A percentile compares a stretch with the other conserved stretches of the same genome.
phyloP scores from a whole-genome alignment of 2,113 vertebrate genomes.

The Vidua macroura region DNA sequence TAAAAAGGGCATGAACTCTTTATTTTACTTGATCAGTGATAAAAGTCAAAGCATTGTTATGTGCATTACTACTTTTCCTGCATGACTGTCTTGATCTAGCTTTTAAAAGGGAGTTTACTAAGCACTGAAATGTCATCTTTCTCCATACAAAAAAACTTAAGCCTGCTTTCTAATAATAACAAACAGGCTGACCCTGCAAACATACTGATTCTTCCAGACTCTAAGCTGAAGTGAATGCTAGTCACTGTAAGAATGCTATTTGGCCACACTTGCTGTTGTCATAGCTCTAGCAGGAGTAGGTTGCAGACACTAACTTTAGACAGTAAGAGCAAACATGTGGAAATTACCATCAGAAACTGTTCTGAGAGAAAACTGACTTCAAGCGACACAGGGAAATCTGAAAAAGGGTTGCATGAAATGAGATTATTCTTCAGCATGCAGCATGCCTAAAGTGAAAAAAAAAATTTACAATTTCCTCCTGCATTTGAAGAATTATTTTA shows the following conservation, averaged over 20 bases:
- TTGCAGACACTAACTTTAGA: not conserved
- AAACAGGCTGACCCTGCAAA: not conserved
- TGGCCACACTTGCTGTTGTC: not conserved
- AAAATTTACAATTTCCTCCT: not conserved
- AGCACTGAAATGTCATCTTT: not conserved
- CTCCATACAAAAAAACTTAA: not conserved
- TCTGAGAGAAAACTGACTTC: not conserved
- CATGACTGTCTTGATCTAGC: not conserved
- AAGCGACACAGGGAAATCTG: not conserved
- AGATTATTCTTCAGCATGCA: not conserved
- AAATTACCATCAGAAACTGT: not conserved
- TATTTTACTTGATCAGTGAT: not conserved
- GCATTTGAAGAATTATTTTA: not conserved
- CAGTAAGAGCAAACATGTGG: not conserved
- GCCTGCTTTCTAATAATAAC: not conserved
- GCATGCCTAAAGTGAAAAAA: not conserved
- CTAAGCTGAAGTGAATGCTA: not conserved
- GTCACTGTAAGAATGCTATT: not conserved
- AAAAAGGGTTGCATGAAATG: not conserved
- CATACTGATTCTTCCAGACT: not conserved
- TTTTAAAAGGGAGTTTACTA: not conserved
- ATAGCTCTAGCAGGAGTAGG: not conserved
- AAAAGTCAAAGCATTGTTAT: not conserved
- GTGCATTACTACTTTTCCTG: not conserved
- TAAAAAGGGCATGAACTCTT: not conserved